Percentiles rank a stretch among this genome's conserved stretches.
phyloP scores from a whole-genome alignment of 2,113 vertebrate species.

The Tapirus terrestris region DNA sequence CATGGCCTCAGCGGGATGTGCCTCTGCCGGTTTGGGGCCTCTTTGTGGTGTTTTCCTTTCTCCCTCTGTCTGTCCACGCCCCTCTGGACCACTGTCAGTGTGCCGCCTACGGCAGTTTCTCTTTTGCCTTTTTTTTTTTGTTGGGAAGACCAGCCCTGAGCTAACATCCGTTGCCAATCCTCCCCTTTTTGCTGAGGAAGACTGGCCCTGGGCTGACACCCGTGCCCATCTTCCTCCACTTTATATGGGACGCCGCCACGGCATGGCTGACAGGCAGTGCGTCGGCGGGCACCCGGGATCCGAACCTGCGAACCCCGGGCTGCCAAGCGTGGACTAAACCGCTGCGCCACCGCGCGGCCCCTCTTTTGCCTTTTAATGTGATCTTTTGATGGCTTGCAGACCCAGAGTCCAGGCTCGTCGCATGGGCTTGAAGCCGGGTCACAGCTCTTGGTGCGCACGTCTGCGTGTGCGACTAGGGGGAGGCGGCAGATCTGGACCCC shows the following conservation, averaged over 20 bases:
- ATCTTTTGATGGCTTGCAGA: background rate
- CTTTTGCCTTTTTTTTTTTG: background rate
- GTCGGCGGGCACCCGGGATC: too few relatives aligned
- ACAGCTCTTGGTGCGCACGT: background rate
- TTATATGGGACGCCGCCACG: too few relatives aligned
- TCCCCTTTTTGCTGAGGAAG: too few relatives aligned
- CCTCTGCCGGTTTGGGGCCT: background rate
- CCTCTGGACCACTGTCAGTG: background rate
- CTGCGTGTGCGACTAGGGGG: background rate
- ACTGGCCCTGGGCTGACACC: too few relatives aligned
- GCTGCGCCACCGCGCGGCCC: too few relatives aligned
- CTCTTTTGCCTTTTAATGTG: background rate
- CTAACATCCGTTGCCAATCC: too few relatives aligned
- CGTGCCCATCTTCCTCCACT: too few relatives aligned
- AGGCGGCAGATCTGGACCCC: background rate
- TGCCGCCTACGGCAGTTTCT: background rate
- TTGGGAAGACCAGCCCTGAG: too few relatives aligned
- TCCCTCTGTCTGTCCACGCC: background rate
- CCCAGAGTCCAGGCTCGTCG: background rate
- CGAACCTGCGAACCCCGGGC: too few relatives aligned
- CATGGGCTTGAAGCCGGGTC: background rate
- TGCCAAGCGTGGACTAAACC: too few relatives aligned
- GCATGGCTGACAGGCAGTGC: too few relatives aligned
- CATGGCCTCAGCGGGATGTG: fast-evolving
- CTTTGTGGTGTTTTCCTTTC: background rate